Evolutionary conservation across 2,888 invertebrate genomes (phyloP).

Genomic region (Onchidella celtica): DNA sequence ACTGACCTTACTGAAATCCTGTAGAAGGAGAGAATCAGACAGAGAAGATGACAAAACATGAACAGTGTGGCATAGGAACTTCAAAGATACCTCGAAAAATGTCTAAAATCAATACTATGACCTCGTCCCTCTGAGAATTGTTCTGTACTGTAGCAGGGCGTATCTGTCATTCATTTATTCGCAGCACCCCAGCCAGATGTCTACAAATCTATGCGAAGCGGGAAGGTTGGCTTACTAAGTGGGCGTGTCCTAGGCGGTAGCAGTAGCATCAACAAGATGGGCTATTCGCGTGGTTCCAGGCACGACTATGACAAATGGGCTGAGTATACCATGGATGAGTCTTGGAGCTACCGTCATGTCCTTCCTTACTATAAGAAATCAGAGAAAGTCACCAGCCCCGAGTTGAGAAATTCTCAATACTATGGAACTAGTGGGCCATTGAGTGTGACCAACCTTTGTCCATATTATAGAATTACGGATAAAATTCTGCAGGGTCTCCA

Average conservation of each 20-base stretch:
- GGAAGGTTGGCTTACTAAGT: no score
- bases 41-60: no score
- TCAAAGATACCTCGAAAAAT: no score
- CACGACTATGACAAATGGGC: conserved; percentile 94
- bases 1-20: no score
- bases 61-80: no score
- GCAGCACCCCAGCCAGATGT: no score
- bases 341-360: conserved; percentile 19
- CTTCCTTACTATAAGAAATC: conserved; percentile 25
- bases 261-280: conserved; percentile 93
- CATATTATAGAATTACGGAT: neutral
- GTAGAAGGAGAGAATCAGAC: no score
- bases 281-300: conserved; percentile 91
- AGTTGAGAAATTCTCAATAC: neutral
- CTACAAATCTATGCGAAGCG: no score
- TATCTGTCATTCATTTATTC: no score
- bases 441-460: neutral
- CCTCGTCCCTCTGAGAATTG: no score
- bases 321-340: conserved; percentile 86
- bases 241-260: conserved; percentile 94
- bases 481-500: neutral
- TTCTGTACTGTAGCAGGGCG: no score
- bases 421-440: neutral
- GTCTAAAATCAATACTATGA: no score
- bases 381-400: neutral